A percentile compares a stretch with the other conserved stretches of the same genome.
Conservation (phyloP, 37 sponge, comb jelly and placozoan species). For the Ianthella basta region DNA sequence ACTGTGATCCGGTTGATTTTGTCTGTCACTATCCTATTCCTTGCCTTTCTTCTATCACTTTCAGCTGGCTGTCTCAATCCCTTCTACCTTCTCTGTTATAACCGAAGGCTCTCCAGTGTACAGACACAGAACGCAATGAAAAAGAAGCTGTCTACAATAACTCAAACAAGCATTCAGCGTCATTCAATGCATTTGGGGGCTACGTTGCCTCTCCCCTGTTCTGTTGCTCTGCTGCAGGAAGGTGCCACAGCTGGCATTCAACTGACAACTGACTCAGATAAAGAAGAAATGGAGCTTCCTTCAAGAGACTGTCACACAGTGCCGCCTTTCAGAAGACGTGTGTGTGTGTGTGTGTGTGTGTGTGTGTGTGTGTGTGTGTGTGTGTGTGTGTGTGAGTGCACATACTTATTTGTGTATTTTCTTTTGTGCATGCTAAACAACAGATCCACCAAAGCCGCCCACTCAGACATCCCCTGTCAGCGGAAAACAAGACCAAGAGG, state of each 20-base stretch:
- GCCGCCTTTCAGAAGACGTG: too few relatives aligned
- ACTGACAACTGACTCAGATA: not conserved
- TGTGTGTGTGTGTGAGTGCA: too few relatives aligned
- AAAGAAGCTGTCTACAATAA: not conserved
- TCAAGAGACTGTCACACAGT: not conserved
- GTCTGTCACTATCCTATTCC: not conserved
- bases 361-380: too few relatives aligned
- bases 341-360: too few relatives aligned
- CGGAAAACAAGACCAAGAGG: not conserved
- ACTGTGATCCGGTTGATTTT: too few relatives aligned
- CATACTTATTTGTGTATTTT: too few relatives aligned
- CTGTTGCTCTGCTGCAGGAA: not conserved
- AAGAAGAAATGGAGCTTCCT: not conserved
- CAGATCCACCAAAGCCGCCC: not conserved
- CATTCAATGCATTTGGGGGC: slow-evolving; percentile 11
- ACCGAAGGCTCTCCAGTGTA: slow-evolving; percentile 3
- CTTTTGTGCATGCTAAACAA: too few relatives aligned
- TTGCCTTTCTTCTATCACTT: not conserved
- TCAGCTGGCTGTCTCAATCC: not conserved
- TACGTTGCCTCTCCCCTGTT: not conserved
- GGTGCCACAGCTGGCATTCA: not conserved
- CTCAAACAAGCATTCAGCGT: too few relatives aligned
- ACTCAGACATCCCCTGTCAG: not conserved
- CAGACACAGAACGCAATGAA: not conserved
- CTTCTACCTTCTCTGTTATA: slow-evolving; percentile 15